Evolutionary conservation across 2,797 vertebrate species (phyloP), one percentile per base, ranked within the genome.

Genomic region (Tragopan temminckii): DNA sequence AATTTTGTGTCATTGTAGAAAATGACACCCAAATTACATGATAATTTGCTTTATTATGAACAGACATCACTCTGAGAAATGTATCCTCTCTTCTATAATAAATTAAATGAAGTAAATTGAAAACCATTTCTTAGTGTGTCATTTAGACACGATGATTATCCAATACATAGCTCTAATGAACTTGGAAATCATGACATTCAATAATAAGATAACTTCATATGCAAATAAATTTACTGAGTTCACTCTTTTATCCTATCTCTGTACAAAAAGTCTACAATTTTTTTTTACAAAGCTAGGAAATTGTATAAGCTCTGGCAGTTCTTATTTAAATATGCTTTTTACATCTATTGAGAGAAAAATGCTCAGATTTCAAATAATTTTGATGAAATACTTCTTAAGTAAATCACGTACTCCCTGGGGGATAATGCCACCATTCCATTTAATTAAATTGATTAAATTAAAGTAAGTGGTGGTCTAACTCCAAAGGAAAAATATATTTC

Each of bases 371-470:
- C 88, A 96, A 89, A 96, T 92, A 81, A 91, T 96, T 97, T 89
- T 95, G 94, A 97, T 95, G 43, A 45, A 96, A 93, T 94, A 84
- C 31, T 94, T 97, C 67, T 43, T 96, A 96, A 96, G 75, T 86
- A 77, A 88, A 93, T 33, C 80, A 95, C 25, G 10, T 14, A 61
- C 36, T 95, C 84, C 66, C 90, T 91, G 77, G 96, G 62, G 59
- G 40, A 93, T 97, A 96, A 82, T 94, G 94, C 52, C 64, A 89
- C 61, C 89, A 83, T 92, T 96, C 94, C 33, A 95, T 97, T 98
- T 98, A 98, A 97, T 98, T 97, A 98, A 97, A 96, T 82, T 90
- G 68, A 97, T 97, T 90, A 95, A 96, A 97, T 95, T 97, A 96
- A 97, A 96, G 76, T 81, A 93, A 97, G 95, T 90, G 69, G 80